phyloP scores from a whole-genome alignment of 1,140 invertebrate genomes.

The Mylabris phalerata region DNA sequence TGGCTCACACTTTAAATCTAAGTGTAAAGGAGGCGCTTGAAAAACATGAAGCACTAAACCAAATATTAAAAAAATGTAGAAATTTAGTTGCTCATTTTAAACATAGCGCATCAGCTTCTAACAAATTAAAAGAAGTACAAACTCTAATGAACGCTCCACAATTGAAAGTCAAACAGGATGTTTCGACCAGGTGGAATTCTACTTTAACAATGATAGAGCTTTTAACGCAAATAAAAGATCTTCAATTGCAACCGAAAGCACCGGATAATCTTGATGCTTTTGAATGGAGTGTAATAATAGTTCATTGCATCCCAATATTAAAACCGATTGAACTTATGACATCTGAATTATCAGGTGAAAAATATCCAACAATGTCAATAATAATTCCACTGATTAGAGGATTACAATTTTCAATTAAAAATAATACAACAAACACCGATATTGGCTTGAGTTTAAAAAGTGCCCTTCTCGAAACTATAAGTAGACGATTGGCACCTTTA shows the following conservation, averaged over 20 bases:
- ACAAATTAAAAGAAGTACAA: neutral
- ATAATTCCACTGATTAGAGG: conserved; percentile 33
- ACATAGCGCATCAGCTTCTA: neutral
- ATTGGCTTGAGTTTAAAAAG: conserved; percentile 3
- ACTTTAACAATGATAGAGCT: conserved; percentile 3
- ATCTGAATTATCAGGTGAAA: conserved; percentile 21
- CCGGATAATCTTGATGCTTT: neutral
- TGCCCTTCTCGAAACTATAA: conserved; percentile 18
- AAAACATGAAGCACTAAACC: neutral
- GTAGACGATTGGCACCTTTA: conserved; percentile 22
- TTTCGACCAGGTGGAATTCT: conserved; percentile 15
- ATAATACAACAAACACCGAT: conserved; percentile 3
- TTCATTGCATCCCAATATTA: neutral
- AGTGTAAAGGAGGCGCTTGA: neutral
- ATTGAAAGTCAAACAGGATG: conserved; percentile 12
- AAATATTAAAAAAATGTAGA: neutral
- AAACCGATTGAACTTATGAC: conserved; percentile 14
- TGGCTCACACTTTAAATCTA: neutral
- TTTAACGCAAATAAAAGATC: conserved; percentile 2
- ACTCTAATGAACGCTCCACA: neutral
- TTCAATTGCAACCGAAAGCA: neutral
- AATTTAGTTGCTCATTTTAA: neutral
- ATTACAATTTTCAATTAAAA: conserved; percentile 25
- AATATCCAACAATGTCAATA: conserved; percentile 31
- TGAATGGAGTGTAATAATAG: neutral